Evolutionary conservation across 2,888 invertebrate species (phyloP).

Genomic region (Mesochorus sp.): DNA sequence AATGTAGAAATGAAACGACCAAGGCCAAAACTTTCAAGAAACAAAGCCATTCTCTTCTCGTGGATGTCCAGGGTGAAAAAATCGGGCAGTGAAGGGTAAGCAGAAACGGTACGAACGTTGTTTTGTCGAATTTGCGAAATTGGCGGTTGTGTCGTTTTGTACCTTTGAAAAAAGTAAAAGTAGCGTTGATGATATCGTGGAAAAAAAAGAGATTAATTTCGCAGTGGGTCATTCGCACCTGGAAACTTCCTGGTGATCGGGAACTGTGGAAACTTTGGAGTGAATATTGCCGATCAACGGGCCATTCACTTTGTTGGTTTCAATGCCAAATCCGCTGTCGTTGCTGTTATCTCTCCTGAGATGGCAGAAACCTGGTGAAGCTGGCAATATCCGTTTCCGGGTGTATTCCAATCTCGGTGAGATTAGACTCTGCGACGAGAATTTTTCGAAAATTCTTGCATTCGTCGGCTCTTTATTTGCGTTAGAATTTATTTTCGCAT

Average conservation of each 20-base stretch:
- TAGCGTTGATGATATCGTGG: neutral
- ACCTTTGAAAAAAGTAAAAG: slow-evolving; percentile 62
- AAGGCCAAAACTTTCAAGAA: slow-evolving; percentile 73
- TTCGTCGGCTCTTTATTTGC: slow-evolving; percentile 6
- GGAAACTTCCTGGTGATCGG: no score
- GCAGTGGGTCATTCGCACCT: no score
- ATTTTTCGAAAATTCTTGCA: neutral
- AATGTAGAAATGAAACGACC: slow-evolving; percentile 72
- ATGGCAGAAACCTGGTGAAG: slow-evolving; percentile 71
- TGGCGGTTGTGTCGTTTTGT: slow-evolving; percentile 68
- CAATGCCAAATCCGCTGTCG: slow-evolving; percentile 9
- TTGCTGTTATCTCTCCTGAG: slow-evolving; percentile 40
- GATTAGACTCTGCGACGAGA: slow-evolving; percentile 56
- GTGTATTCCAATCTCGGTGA: slow-evolving; percentile 72
- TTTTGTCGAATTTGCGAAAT: slow-evolving; percentile 63
- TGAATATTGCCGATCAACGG: neutral
- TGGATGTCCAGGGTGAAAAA: slow-evolving; percentile 71
- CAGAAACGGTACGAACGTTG: slow-evolving; percentile 72
- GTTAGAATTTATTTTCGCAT: neutral
- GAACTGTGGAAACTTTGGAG: no score
- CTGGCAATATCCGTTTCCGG: slow-evolving; percentile 61
- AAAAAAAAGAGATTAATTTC: neutral
- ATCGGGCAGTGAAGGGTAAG: slow-evolving; percentile 74
- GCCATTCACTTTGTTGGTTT: neutral
- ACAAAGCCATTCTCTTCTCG: slow-evolving; percentile 70